Evolutionary conservation across 2,888 invertebrate species (phyloP), one percentile per base, ranked within the genome.

Genomic region (Heliothis peltigera): DNA sequence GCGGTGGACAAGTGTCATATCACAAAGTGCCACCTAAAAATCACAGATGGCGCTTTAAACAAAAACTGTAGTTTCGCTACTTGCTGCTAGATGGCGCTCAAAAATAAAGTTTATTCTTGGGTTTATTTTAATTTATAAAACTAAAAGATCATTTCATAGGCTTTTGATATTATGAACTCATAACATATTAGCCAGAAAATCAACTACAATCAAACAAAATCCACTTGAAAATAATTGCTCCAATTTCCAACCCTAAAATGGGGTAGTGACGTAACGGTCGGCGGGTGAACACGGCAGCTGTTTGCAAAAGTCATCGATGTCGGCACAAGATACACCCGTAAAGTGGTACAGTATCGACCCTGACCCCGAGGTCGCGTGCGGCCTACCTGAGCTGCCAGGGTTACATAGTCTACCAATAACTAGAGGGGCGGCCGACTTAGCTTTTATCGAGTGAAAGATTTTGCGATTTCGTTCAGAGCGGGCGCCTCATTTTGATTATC

Each of bases 281-380:
- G 25, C 44, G 51, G 51, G 39, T 60, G 69, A 81, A 74, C 62
- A 60, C 66, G 76, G 70, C 70, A 75, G 78, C 70, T 77, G 83
- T 84, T 87, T 83, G 84, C 82, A 60, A 84, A 86, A 84, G 83
- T 84, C 86, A 84, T 87, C 87, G 84, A 86, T 85, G 86, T 69
- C 70, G 64, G 73, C 77, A 53, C 64, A 75, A 80, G 79, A 77
- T 75, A 75, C 62, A 74, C 72, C 66, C 51, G 63, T 67, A 79
- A 79, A 69, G 68, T 79, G 84, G 80, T 70, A 74, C 62, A 66
- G 44, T 64, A 58, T 73, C 65, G 75, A 75, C 92, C 91, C 81
- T 92, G 92, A 91, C 91, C 89, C 70, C 89, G 87, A 91, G 88
- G 87, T 92, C 86, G 87, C 91, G 89, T 89, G 89, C 57, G 60